A percentile compares a stretch with the other conserved stretches of the same genome.
These are phyloP conservation scores for Megalops cyprinoides DNA, from an alignment of 2,797 vertebrate genomes.

Conservation along the genomic window DNA sequence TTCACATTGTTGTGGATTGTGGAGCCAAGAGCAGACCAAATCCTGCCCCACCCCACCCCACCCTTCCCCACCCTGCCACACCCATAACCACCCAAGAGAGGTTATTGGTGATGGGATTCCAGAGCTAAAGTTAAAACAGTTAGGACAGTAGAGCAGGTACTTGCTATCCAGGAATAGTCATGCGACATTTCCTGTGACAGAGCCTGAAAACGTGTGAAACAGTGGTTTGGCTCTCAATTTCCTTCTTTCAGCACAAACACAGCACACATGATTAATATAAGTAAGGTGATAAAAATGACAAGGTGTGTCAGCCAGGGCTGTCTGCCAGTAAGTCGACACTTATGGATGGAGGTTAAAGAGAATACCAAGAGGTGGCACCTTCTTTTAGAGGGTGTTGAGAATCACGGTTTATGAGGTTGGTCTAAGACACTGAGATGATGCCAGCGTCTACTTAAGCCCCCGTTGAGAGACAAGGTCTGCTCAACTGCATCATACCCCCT, in stretches of 20 bases:
- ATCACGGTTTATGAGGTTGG: not conserved
- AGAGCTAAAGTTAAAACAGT: not conserved
- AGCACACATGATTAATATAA: too few species aligned
- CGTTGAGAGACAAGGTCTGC: not conserved
- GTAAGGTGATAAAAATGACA: not conserved
- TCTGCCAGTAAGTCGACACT: not conserved
- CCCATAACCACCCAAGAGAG: not conserved
- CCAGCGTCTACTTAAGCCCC: not conserved
- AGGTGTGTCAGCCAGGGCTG: too few species aligned
- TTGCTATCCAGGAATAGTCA: not conserved
- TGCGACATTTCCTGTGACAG: too few species aligned
- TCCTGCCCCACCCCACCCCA: slow-evolving; percentile 39
- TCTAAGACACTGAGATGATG: not conserved
- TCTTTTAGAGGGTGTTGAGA: not conserved
- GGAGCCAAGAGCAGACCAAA: not conserved
- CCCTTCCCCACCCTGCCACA: slow-evolving; percentile 27
- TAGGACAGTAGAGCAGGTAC: not conserved
- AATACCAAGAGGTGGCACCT: not conserved
- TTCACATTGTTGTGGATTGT: not conserved
- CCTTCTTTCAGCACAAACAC: not conserved
- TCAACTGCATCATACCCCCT: not conserved
- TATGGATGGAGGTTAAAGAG: not conserved
- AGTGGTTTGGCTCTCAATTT: not conserved
- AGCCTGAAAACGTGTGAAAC: too few species aligned
- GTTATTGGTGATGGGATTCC: not conserved